Evolutionary conservation across 2,888 invertebrate genomes (phyloP).

Genomic region (Tetragonula carbonaria): DNA sequence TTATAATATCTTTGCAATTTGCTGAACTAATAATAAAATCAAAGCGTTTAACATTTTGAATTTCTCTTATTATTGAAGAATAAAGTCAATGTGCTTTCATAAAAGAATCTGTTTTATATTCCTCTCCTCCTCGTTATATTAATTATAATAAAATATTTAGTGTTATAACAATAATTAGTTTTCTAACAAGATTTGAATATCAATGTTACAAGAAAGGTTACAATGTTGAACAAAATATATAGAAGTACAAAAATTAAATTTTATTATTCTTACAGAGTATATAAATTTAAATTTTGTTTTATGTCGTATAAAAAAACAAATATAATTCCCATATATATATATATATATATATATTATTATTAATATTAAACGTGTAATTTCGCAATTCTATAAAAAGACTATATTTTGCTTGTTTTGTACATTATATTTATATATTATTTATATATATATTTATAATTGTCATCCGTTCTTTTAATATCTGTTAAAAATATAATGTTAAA

Average conservation of each 20-base stretch:
- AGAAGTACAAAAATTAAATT: slow-evolving; percentile 56
- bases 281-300: slow-evolving; percentile 39
- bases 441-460: neutral
- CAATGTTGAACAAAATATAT: neutral
- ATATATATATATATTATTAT: slow-evolving; percentile 9
- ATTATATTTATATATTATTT: slow-evolving; percentile 5
- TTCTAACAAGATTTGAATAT: neutral
- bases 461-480: slow-evolving; percentile 7
- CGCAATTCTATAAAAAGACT: slow-evolving; percentile 28
- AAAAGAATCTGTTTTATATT: slow-evolving; percentile 6
- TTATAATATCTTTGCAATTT: slow-evolving; percentile 27
- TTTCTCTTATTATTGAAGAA: slow-evolving; percentile 19
- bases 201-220: neutral
- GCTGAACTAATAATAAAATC: slow-evolving; percentile 33
- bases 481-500: neutral
- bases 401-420: slow-evolving; percentile 25
- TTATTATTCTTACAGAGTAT: slow-evolving; percentile 56
- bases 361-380: slow-evolving; percentile 34
- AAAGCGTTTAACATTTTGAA: slow-evolving; percentile 21
- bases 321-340: slow-evolving; percentile 36
- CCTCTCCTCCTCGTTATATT: neutral
- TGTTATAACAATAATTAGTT: neutral
- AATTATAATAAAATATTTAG: neutral
- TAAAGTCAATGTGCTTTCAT: slow-evolving; percentile 42
- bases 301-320: slow-evolving; percentile 47